Conservation (phyloP, 2,797 vertebrate genomes). For the Ciconia nigra region DNA sequence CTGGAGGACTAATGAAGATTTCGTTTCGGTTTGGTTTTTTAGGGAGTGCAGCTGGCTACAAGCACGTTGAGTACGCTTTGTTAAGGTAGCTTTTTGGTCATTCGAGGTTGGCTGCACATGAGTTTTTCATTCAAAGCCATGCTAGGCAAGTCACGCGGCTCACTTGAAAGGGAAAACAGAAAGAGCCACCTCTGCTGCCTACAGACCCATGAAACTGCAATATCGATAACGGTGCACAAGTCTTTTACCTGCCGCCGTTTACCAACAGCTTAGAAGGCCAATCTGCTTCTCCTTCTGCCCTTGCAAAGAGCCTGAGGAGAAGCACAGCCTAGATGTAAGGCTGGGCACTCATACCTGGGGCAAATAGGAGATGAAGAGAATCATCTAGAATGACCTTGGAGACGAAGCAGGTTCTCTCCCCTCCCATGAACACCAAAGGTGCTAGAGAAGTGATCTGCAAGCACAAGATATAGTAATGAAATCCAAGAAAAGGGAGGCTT, state of each 20-base stretch:
- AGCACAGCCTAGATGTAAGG: neutral
- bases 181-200: neutral
- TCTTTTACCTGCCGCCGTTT: neutral
- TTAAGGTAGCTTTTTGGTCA: neutral
- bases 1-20: neutral
- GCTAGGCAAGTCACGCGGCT: neutral
- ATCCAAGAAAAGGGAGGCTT: neutral
- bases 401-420: neutral
- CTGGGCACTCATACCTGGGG: neutral
- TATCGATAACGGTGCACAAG: accelerated
- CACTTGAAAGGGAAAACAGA: neutral
- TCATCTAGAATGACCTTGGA: neutral
- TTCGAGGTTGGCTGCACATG: accelerated
- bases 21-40: neutral
- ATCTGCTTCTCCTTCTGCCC: neutral
- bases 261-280: neutral
- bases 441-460: neutral
- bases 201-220: accelerated
- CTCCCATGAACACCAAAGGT: neutral
- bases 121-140: neutral
- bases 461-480: neutral
- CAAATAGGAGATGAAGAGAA: neutral
- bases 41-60: neutral
- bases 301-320: neutral
- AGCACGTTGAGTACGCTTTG: accelerated